A percentile compares a stretch with the other conserved stretches of the same genome.
Conservation (phyloP, 1,140 invertebrate genomes). For the Episyrphus balteatus region DNA sequence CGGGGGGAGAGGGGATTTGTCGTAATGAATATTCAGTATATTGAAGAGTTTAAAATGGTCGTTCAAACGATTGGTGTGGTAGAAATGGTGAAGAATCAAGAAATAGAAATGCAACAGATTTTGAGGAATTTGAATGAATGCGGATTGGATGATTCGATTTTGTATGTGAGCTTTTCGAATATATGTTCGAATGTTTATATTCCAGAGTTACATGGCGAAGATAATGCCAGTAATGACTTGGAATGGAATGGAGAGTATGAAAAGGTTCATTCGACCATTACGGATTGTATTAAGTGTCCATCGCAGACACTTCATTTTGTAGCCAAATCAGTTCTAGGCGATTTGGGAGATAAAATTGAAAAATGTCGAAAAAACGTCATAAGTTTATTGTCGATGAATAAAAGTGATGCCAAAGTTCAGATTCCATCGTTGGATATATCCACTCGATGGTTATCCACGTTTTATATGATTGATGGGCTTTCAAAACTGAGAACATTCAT, state of each 20-base stretch:
- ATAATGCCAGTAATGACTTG: not conserved
- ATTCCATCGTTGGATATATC: not conserved
- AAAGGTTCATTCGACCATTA: not conserved
- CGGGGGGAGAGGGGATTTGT: not conserved
- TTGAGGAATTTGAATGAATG: not conserved
- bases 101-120: not conserved
- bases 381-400: not conserved
- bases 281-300: not conserved
- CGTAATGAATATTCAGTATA: slow-evolving; percentile 1
- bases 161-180: slow-evolving; percentile 1
- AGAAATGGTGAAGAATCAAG: slow-evolving; percentile 1
- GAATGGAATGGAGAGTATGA: not conserved
- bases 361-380: not conserved
- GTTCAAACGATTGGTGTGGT: slow-evolving; percentile 1
- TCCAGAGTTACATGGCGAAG: not conserved
- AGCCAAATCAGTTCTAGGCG: not conserved
- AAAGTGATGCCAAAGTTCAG: not conserved
- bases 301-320: not conserved
- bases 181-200: not conserved
- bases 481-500: not conserved
- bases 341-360: not conserved
- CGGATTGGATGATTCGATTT: not conserved
- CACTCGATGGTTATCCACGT: slow-evolving; percentile 1
- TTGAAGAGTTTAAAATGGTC: slow-evolving; percentile 1
- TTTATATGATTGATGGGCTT: not conserved